A percentile compares a stretch with the other conserved stretches of the same genome.
These are phyloP conservation scores for Lithosia quadra DNA, from an alignment of 2,888 invertebrate genomes.

Conservation along the genomic window DNA sequence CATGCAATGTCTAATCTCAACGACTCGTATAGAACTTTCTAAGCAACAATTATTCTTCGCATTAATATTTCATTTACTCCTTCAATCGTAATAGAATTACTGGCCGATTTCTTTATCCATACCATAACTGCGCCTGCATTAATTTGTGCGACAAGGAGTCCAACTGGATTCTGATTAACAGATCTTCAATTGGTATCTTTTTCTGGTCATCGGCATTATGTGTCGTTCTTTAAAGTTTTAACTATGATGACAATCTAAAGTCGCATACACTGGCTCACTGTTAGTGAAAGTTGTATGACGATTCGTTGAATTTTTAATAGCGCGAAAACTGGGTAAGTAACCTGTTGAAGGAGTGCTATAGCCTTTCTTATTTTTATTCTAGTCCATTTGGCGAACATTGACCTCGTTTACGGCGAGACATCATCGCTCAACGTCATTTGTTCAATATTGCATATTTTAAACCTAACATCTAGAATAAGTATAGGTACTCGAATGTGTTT, in stretches of 20 bases:
- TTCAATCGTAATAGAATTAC: slow-evolving; percentile 68
- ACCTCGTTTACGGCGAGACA: slow-evolving; percentile 64
- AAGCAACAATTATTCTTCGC: slow-evolving; percentile 85
- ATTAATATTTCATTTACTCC: slow-evolving; percentile 84
- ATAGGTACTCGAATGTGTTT: not conserved
- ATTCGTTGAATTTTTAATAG: slow-evolving; percentile 84
- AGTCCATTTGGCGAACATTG: slow-evolving; percentile 77
- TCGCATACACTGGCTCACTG: slow-evolving; percentile 61
- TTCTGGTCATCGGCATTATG: slow-evolving; percentile 27
- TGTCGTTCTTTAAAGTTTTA: slow-evolving; percentile 38
- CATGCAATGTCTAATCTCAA: slow-evolving; percentile 84
- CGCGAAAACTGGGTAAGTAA: slow-evolving; percentile 81
- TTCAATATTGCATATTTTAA: slow-evolving; percentile 49
- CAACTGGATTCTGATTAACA: slow-evolving; percentile 16
- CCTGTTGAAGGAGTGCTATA: slow-evolving; percentile 76
- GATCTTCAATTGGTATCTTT: slow-evolving; percentile 18
- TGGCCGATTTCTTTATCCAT: slow-evolving; percentile 51
- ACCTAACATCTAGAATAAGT: slow-evolving; percentile 30
- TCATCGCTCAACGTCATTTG: slow-evolving; percentile 50
- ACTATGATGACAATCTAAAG: slow-evolving; percentile 57
- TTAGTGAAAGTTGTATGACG: slow-evolving; percentile 84
- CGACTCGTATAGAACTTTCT: slow-evolving; percentile 83
- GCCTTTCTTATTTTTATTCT: slow-evolving; percentile 82
- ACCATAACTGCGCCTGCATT: slow-evolving; percentile 27
- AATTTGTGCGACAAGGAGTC: slow-evolving; percentile 18